Percentiles rank a stretch among this genome's conserved stretches.
phyloP scores from a whole-genome alignment of 92 coral and sea anemone genomes.

The Montipora capitata region DNA sequence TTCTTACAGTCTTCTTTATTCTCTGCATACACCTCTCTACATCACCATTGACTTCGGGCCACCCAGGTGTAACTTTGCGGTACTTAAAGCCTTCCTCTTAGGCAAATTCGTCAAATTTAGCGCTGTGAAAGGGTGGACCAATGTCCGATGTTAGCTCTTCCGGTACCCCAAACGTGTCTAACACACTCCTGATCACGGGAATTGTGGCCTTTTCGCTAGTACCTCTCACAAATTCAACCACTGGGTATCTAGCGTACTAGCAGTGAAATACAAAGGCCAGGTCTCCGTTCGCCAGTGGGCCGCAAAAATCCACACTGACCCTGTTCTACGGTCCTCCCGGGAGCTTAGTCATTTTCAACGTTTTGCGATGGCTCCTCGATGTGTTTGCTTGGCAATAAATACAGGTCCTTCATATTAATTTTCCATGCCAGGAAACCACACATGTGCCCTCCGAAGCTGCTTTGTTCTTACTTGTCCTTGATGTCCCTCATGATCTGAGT shows the following conservation, averaged over 20 bases:
- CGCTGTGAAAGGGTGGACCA: slow-evolving; percentile 42
- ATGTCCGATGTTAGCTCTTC: slow-evolving; percentile 36
- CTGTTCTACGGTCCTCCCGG: slow-evolving; percentile 65
- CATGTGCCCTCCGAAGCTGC: slow-evolving; percentile 54
- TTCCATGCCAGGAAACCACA: slow-evolving; percentile 78
- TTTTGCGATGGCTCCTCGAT: slow-evolving; percentile 61
- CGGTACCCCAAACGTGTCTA: neutral
- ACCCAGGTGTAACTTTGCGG: slow-evolving; percentile 35
- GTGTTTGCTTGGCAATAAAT: slow-evolving; percentile 65
- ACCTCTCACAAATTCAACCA: slow-evolving; percentile 8
- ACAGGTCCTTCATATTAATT: slow-evolving; percentile 44
- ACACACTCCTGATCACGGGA: too few species aligned
- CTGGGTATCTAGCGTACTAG: slow-evolving; percentile 9
- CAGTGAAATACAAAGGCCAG: neutral
- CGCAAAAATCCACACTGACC: slow-evolving; percentile 65
- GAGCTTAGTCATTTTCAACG: slow-evolving; percentile 67
- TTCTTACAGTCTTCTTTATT: neutral
- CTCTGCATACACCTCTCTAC: slow-evolving; percentile 31
- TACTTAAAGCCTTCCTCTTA: slow-evolving; percentile 34
- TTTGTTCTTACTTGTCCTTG: slow-evolving; percentile 47
- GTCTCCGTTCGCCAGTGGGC: slow-evolving; percentile 27
- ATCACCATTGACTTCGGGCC: slow-evolving; percentile 52
- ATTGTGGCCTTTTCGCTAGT: neutral
- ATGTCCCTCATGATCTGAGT: slow-evolving; percentile 14
- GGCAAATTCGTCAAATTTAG: neutral